Base-by-base conservation (phyloP, 2,888 invertebrate genomes). In the Drosophila helvetica region DNA sequence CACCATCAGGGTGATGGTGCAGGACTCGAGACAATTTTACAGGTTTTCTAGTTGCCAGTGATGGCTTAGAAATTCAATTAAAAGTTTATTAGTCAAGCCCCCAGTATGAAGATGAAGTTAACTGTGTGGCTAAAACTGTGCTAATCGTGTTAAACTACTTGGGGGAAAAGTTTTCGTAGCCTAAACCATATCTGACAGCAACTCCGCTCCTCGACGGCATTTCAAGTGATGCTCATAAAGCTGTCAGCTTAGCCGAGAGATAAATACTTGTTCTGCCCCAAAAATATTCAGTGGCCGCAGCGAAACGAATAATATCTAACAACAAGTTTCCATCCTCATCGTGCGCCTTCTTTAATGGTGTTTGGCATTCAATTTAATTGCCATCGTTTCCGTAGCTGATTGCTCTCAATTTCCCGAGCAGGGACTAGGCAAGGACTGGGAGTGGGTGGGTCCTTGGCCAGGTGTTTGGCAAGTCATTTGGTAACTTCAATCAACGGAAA, bases 401-500 rank as follows among this genome's bases (percentile, higher is more conserved):
- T 73, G 69, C 65, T 73, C 63, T 67, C 66, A 60, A 73, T 74
- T 73, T 68, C 74, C 74, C 65, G 64, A 57, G 27, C 52, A 38
- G 27, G 52, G 50, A 54, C 64, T 73, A 72, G 73, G 63, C 57
- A 7, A 25, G 22, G 4, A 5, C 22, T 0, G 22, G 22, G 30
- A 22, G 9, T 30, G 3, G 4, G 7, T 7, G n/a, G n/a, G 15
- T n/a, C 2, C 2, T 6, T 47, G 74, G 38, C 73, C 79, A 81
- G 77, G 68, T 82, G 79, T 64, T 68, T 50, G 70, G 63, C 61
- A 64, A 74, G 75, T 66, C 65, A 61, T 68, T 71, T 61, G 75
- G 56, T 71, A 77, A 70, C 88, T 79, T 75, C 86, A 86, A 88
- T 86, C 83, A 88, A 73, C 86, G 78, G 84, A 86, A 84, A 84